Percentiles rank a stretch among this genome's conserved stretches.
phyloP scores from a whole-genome alignment of 2,113 vertebrate species.

The Martes martes region DNA sequence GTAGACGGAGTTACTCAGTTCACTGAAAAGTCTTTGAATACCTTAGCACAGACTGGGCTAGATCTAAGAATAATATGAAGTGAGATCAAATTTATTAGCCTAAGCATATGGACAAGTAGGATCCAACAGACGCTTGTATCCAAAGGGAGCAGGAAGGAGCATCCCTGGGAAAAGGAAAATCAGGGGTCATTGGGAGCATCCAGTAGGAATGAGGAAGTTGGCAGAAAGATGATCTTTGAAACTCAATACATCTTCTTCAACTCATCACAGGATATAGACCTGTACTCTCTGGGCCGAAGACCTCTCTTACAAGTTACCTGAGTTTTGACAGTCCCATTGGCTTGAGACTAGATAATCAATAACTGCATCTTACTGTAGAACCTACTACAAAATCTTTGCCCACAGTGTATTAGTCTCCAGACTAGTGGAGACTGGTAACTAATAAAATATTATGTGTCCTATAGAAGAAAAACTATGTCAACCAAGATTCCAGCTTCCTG shows the following conservation, averaged over 20 bases:
- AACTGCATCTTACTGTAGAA: neutral
- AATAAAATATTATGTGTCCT: neutral
- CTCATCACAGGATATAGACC: neutral
- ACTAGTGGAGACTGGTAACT: neutral
- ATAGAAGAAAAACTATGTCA: neutral
- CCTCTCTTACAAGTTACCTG: neutral
- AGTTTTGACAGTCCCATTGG: neutral
- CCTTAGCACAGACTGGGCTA: neutral
- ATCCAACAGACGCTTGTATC: neutral
- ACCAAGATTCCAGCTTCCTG: neutral
- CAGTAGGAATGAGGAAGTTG: neutral
- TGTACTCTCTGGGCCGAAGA: neutral
- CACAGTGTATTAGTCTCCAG: neutral
- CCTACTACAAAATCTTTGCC: neutral
- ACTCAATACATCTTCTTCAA: neutral
- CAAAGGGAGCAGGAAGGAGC: neutral
- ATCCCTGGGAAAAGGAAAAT: neutral
- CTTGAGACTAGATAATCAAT: neutral
- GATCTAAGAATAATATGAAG: neutral
- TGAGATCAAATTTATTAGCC: neutral
- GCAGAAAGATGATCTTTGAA: neutral
- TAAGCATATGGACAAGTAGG: neutral
- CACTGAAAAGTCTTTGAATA: neutral
- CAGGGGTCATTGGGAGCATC: neutral
- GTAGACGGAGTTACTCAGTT: neutral